Conservation (phyloP, 2,888 invertebrate species). For the Geotrupes spiniger region DNA sequence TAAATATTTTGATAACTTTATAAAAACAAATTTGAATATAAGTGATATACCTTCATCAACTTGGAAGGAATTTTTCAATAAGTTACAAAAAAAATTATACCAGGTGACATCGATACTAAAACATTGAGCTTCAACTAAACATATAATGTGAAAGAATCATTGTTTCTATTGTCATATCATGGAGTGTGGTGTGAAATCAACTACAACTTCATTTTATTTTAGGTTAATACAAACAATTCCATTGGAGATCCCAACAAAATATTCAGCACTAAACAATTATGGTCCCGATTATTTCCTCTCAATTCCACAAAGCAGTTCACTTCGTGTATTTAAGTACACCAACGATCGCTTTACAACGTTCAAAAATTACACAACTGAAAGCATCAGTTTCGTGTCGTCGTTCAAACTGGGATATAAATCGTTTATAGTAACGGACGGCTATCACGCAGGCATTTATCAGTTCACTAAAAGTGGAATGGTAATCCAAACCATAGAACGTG, state of each 20-base stretch:
- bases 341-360: conserved; percentile 33
- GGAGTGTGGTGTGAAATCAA: too few relatives aligned
- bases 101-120: too few relatives aligned
- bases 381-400: conserved; percentile 24
- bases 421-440: conserved; percentile 46
- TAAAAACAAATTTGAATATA: too few relatives aligned
- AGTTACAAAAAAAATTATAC: too few relatives aligned
- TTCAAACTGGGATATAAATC: conserved; percentile 45
- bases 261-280: conserved; percentile 35
- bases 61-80: too few relatives aligned
- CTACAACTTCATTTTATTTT: too few relatives aligned
- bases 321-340: conserved; percentile 37
- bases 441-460: conserved; percentile 40
- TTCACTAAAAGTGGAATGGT: conserved; percentile 35
- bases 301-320: conserved; percentile 38
- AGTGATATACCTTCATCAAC: too few relatives aligned
- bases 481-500: conserved; percentile 33
- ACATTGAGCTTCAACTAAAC: too few relatives aligned
- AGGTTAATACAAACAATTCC: conserved; percentile 40
- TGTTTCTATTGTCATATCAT: too few relatives aligned
- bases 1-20: too few relatives aligned
- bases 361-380: conserved; percentile 29
- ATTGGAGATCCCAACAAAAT: conserved; percentile 32
- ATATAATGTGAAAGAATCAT: too few relatives aligned
- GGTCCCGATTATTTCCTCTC: conserved; percentile 36